These are phyloP conservation scores for Eupithecia subumbrata DNA, from an alignment of 2,888 invertebrate genomes.

Conservation along the genomic window DNA sequence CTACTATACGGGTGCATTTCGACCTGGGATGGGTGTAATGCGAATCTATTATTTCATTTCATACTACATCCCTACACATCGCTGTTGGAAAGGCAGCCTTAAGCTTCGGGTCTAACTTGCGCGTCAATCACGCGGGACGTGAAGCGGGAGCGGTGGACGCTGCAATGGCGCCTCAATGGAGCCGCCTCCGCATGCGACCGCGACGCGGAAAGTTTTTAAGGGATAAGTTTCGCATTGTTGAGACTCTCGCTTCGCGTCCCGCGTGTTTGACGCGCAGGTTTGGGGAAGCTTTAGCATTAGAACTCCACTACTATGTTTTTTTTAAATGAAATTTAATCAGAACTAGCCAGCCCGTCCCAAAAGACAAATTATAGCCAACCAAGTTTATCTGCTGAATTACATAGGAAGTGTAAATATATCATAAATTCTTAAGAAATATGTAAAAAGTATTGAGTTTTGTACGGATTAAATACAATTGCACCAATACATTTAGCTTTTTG, in stretches of 20 bases:
- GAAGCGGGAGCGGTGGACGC: no score
- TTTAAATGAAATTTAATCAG: background rate
- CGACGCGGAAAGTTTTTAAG: no score
- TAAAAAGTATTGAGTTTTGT: slow-evolving; percentile 73
- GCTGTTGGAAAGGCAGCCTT: background rate
- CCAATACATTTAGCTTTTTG: slow-evolving; percentile 1
- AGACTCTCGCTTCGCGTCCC: no score
- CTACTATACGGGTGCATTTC: background rate
- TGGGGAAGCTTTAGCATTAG: no score
- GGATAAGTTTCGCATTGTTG: no score
- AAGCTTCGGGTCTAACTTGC: background rate
- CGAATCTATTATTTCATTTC: background rate
- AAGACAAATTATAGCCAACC: background rate
- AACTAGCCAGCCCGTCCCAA: background rate
- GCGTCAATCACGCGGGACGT: no score
- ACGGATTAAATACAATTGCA: slow-evolving; percentile 46
- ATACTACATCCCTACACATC: background rate
- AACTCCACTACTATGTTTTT: background rate
- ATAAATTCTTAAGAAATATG: slow-evolving; percentile 26
- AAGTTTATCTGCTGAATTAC: background rate
- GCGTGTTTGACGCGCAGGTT: no score
- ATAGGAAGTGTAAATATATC: background rate
- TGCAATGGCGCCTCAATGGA: no score
- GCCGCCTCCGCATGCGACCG: no score
- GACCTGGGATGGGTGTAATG: background rate